Evolutionary conservation across 2,888 invertebrate genomes (phyloP).

Genomic region (Polyommatus iphigenia): DNA sequence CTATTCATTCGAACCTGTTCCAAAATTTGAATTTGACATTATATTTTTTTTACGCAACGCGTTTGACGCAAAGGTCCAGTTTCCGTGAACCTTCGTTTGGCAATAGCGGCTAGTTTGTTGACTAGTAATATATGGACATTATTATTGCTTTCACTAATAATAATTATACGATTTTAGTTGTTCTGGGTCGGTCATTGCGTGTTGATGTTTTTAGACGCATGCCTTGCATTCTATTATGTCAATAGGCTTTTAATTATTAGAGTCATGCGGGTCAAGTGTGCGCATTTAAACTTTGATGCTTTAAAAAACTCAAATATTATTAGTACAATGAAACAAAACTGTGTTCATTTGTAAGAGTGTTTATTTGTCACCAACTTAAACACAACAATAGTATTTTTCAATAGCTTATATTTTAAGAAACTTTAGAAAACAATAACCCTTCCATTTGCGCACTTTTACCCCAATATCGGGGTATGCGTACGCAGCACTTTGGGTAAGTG

Average conservation of each 20-base stretch:
- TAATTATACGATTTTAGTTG: slow-evolving; percentile 12
- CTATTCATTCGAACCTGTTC: neutral
- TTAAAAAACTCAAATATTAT: no score
- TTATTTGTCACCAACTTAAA: no score
- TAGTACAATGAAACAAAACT: no score
- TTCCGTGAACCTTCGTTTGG: neutral
- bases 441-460: no score
- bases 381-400: no score
- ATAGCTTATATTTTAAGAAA: no score
- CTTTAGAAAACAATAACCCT: no score
- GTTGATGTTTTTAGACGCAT: slow-evolving; percentile 9
- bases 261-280: no score
- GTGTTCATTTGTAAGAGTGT: no score
- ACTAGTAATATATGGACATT: slow-evolving; percentile 32
- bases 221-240: slow-evolving; percentile 11
- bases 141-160: slow-evolving; percentile 40
- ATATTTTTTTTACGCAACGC: neutral
- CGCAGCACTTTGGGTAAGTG: no score
- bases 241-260: neutral
- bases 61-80: neutral
- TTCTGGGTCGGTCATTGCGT: slow-evolving; percentile 18
- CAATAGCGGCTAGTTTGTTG: slow-evolving; percentile 30
- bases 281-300: no score
- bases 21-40: slow-evolving; percentile 4
- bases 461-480: no score